Evolutionary conservation across 2,113 vertebrate genomes (phyloP).

Genomic region (Phasianus colchicus): DNA sequence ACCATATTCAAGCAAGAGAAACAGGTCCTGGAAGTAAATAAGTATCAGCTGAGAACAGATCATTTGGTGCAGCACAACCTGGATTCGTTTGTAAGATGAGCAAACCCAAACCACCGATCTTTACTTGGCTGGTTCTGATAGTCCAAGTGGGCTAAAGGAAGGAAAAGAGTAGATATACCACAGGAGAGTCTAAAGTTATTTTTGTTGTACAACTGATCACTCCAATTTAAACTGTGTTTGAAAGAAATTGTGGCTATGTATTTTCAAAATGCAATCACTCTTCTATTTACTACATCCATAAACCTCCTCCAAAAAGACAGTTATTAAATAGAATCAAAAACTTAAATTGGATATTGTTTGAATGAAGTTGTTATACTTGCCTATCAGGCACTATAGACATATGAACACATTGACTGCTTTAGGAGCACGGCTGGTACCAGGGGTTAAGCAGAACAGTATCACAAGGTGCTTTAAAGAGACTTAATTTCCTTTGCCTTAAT

Average conservation of each 20-base stretch:
- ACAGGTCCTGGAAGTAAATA: not conserved
- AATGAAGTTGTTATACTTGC: not conserved
- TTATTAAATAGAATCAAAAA: not conserved
- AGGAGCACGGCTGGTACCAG: constrained; percentile 18
- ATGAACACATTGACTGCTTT: not conserved
- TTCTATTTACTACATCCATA: not conserved
- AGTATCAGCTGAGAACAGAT: not conserved
- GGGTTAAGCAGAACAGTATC: constrained; percentile 1
- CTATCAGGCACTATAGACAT: not conserved
- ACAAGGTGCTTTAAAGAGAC: constrained; percentile 18
- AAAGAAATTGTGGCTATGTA: not conserved
- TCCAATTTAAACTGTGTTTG: not conserved
- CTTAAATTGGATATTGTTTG: not conserved
- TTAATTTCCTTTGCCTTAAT: not conserved
- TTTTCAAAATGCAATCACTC: not conserved
- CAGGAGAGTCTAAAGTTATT: not conserved
- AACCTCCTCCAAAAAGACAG: not conserved
- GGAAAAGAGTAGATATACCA: not conserved
- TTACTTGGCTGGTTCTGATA: not conserved
- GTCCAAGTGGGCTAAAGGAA: not conserved
- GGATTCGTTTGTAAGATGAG: not conserved
- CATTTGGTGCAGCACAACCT: not conserved
- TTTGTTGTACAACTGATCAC: not conserved
- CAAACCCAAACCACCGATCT: not conserved
- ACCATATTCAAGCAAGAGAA: not conserved